phyloP scores from a whole-genome alignment of 2,113 vertebrate genomes.

The Etia nguti region DNA sequence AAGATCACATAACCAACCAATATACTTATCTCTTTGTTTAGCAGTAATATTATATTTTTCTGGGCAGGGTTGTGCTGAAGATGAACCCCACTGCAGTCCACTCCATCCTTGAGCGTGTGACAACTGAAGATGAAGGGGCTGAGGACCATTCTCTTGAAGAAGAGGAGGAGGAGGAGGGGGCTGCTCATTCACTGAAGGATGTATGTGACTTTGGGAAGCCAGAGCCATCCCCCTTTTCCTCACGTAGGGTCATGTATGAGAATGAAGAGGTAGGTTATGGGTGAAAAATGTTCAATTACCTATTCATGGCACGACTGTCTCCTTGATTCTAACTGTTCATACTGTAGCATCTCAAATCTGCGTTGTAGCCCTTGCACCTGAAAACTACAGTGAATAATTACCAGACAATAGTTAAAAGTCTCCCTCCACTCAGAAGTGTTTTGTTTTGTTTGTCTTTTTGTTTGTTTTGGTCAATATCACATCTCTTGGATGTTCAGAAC shows the following conservation, averaged over 20 bases:
- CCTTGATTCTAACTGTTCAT: neutral
- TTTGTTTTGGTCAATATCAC: neutral
- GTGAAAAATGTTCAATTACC: neutral
- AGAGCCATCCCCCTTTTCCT: conserved; percentile 95
- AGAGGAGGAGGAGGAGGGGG: conserved; percentile 84
- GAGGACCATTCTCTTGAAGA: conserved; percentile 89
- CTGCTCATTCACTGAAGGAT: conserved; percentile 91
- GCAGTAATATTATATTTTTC: neutral
- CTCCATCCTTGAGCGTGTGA: conserved; percentile 91
- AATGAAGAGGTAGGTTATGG: conserved; percentile 86
- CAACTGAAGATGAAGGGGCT: conserved; percentile 85
- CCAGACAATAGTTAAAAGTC: neutral
- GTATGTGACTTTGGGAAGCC: conserved; percentile 94
- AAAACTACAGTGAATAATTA: neutral
- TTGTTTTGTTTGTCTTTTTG: no score
- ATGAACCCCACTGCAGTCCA: conserved; percentile 91
- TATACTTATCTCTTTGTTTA: neutral
- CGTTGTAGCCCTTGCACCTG: neutral
- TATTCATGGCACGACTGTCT: neutral
- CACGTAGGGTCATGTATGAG: conserved; percentile 97
- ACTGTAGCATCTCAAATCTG: neutral
- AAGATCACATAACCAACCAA: neutral
- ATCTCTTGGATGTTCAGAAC: neutral
- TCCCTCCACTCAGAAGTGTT: neutral
- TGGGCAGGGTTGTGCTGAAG: conserved; percentile 86